These are phyloP conservation scores for Lonchura striata DNA, from an alignment of 2,113 vertebrate species.

Conservation along the genomic window DNA sequence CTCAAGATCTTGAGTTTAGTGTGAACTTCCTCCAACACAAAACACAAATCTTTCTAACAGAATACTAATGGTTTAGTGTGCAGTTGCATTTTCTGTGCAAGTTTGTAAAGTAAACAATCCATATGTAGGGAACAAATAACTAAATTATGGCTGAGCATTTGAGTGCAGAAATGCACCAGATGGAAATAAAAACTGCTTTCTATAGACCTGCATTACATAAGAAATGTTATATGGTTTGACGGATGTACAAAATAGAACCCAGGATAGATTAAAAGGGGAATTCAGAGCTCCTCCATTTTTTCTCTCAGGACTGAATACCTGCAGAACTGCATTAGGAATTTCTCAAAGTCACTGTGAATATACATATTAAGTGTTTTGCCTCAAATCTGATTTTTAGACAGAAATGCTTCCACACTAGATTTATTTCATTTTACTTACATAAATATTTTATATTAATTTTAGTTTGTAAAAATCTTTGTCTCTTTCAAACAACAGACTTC, in stretches of 20 bases:
- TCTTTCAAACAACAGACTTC: background rate
- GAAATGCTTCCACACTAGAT: background rate
- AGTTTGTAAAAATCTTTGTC: background rate
- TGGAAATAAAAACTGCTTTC: background rate
- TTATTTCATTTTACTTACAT: background rate
- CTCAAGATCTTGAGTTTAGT: slow-evolving; percentile 76
- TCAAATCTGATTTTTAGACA: background rate
- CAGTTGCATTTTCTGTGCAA: slow-evolving; percentile 51
- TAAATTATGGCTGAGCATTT: background rate
- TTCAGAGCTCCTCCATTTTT: background rate
- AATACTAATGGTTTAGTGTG: slow-evolving; percentile 71
- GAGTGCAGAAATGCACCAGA: background rate
- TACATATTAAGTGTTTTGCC: background rate
- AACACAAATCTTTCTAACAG: slow-evolving; percentile 63
- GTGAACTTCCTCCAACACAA: slow-evolving; percentile 66
- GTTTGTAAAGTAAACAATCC: slow-evolving; percentile 35
- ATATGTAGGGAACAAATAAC: background rate
- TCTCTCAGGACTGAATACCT: background rate
- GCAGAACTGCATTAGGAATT: background rate
- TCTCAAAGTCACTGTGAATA: background rate
- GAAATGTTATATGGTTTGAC: background rate
- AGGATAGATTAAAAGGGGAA: background rate
- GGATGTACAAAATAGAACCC: background rate
- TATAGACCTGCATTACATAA: background rate
- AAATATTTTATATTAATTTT: background rate